phyloP scores from a whole-genome alignment of 2,888 invertebrate genomes.

The Molorchus minor region DNA sequence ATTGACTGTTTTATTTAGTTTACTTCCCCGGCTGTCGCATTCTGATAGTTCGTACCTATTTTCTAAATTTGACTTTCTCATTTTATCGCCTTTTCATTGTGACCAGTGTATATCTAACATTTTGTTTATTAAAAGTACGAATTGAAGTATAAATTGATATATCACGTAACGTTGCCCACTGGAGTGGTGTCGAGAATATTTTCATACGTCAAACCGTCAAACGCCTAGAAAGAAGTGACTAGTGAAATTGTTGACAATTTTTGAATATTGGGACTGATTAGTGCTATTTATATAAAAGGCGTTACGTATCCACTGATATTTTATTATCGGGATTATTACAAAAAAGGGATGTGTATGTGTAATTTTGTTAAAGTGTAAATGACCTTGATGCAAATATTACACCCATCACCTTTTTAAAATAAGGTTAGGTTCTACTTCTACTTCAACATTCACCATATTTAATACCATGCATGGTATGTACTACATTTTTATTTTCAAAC shows the following conservation, averaged over 20 bases:
- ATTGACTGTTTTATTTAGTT: slow-evolving; percentile 37
- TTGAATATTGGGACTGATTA: slow-evolving; percentile 10
- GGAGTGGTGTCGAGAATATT: slow-evolving; percentile 44
- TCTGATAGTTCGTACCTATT: slow-evolving; percentile 40
- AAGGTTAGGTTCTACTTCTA: slow-evolving; percentile 60
- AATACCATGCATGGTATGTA: slow-evolving; percentile 60
- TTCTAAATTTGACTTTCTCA: slow-evolving; percentile 49
- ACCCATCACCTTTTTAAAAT: slow-evolving; percentile 62
- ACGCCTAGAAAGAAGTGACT: slow-evolving; percentile 40
- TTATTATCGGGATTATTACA: slow-evolving; percentile 24
- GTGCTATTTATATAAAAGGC: slow-evolving; percentile 12
- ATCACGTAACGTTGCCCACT: slow-evolving; percentile 45
- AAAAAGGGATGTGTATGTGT: slow-evolving; percentile 31
- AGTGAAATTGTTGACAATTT: slow-evolving; percentile 44
- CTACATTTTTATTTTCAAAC: slow-evolving; percentile 46
- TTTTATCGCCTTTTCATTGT: slow-evolving; percentile 32
- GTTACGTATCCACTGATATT: too few species aligned
- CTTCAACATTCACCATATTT: slow-evolving; percentile 59
- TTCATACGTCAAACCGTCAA: slow-evolving; percentile 46
- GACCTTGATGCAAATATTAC: slow-evolving; percentile 62
- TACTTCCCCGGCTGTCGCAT: slow-evolving; percentile 39
- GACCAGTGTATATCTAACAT: slow-evolving; percentile 6
- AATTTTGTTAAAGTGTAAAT: slow-evolving; percentile 52
- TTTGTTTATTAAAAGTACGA: slow-evolving; percentile 12
- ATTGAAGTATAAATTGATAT: slow-evolving; percentile 36